These are phyloP conservation scores for Cryptocephalus primarius DNA, from an alignment of 2,888 invertebrate species.

Conservation along the genomic window DNA sequence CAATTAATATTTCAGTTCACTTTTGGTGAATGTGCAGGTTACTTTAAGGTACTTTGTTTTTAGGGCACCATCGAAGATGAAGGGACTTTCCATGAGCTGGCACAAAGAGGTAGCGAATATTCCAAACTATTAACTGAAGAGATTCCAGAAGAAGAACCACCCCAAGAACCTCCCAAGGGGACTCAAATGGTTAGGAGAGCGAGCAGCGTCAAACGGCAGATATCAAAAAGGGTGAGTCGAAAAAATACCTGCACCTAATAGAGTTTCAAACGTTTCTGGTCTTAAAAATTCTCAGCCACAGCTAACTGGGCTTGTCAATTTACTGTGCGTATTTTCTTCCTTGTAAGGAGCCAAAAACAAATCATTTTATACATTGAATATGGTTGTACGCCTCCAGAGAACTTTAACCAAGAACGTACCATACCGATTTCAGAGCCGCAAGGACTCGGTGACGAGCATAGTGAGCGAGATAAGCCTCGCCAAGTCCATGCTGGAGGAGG, in stretches of 20 bases:
- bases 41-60: slow-evolving; percentile 7
- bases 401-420: too few relatives aligned
- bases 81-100: slow-evolving; percentile 37
- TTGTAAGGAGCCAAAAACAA: too few relatives aligned
- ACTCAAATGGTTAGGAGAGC: neutral
- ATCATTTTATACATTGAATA: too few relatives aligned
- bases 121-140: slow-evolving; percentile 37
- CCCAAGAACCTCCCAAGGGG: slow-evolving; percentile 13
- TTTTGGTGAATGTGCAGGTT: too few relatives aligned
- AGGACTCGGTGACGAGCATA: slow-evolving; percentile 23
- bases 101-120: slow-evolving; percentile 39
- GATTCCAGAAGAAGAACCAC: slow-evolving; percentile 26
- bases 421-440: neutral
- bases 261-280: too few relatives aligned
- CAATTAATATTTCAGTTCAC: too few relatives aligned
- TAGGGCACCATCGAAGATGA: slow-evolving; percentile 39
- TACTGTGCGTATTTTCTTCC: too few relatives aligned
- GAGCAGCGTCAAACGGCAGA: neutral
- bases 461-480: slow-evolving; percentile 32
- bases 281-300: too few relatives aligned
- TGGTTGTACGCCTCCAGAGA: too few relatives aligned
- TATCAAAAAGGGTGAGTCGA: slow-evolving; percentile 3
- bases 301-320: too few relatives aligned
- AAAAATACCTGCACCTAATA: too few relatives aligned
- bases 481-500: slow-evolving; percentile 25